Evolutionary conservation across 2,888 invertebrate genomes (phyloP), one percentile per base, ranked within the genome.

Genomic region (Leptinotarsa rubiginosa): DNA sequence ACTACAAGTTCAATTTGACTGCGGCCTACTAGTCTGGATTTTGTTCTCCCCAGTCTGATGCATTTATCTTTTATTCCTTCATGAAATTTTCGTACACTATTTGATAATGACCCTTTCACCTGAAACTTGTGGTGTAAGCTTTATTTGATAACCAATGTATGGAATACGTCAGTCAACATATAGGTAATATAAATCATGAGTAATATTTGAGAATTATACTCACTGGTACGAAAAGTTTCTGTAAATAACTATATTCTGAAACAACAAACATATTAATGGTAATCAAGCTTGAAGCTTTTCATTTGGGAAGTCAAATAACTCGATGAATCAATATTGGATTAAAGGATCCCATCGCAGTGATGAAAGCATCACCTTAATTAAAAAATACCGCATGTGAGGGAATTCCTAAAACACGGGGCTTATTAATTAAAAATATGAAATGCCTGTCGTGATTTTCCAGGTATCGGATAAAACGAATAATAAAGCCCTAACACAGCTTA

Each of bases 291-390:
- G 56, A 69, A 47, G 69, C 56, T 47, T 69, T 69, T 22, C 56
- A 56, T 56, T 56, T 52, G 56, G 59, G 16, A 47, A 56, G 56
- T 54, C 13, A 47, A 69, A 69, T 69, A 69, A 56, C 18, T 59
- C 69, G 7, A 69, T 59, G 49, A 69, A 69, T 69, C 69, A 69
- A 69, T 69, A 69, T 47, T 69, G 69, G 56, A 69, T 69, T 69
- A 69, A 56, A 56, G 69, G 52, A 18, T 47, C 4, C 41, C 16
- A 69, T 31, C 62, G 13, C 62, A 7, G 41, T 41, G 62, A 62
- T 41, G 62, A 62, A 62, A 62, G 69, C 69, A 56, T 47, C 69
- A 47, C 54, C 56, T 59, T 69, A 69, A 69, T 69, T 69, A 69
- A 69, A 62, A 69, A 69, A 69, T 69, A 59, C 69, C 69, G 69